phyloP scores from a whole-genome alignment of 1,140 invertebrate genomes.

The Leptinotarsa texana region DNA sequence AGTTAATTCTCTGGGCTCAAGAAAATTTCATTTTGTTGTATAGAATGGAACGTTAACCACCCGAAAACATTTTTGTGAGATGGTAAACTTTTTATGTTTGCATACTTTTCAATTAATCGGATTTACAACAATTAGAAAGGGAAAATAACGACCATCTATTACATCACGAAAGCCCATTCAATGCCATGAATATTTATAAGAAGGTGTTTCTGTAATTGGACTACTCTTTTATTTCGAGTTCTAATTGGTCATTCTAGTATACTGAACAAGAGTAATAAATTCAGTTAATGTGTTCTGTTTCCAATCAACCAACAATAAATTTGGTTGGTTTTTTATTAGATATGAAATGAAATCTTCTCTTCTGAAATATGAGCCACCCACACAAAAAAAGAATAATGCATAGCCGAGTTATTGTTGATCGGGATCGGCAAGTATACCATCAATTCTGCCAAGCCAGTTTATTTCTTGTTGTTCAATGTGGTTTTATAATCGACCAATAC shows the following conservation, averaged over 20 bases:
- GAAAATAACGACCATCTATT: not conserved
- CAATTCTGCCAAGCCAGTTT: too few relatives aligned
- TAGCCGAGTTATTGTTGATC: too few relatives aligned
- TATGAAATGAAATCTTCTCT: too few relatives aligned
- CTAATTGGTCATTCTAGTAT: not conserved
- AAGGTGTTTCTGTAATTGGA: constrained; percentile 1
- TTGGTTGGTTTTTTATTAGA: too few relatives aligned
- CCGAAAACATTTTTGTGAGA: not conserved
- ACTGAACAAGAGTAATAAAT: too few relatives aligned
- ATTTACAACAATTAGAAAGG: constrained; percentile 3
- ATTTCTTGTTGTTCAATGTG: too few relatives aligned
- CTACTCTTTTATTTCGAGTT: not conserved
- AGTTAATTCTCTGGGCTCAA: not conserved
- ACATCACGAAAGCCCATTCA: constrained; percentile 3
- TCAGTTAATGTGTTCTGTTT: too few relatives aligned
- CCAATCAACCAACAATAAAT: too few relatives aligned
- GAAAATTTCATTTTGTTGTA: not conserved
- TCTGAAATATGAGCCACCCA: too few relatives aligned
- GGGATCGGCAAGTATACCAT: too few relatives aligned
- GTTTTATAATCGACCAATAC: too few relatives aligned
- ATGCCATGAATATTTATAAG: constrained; percentile 1
- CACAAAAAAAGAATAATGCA: too few relatives aligned
- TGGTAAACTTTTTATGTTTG: not conserved
- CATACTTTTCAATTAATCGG: constrained; percentile 5
- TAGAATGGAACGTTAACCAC: not conserved